A percentile compares a stretch with the other conserved stretches of the same genome.
These are phyloP conservation scores for Ectobius pallidus DNA, from an alignment of 2,888 invertebrate species.

Conservation along the genomic window DNA sequence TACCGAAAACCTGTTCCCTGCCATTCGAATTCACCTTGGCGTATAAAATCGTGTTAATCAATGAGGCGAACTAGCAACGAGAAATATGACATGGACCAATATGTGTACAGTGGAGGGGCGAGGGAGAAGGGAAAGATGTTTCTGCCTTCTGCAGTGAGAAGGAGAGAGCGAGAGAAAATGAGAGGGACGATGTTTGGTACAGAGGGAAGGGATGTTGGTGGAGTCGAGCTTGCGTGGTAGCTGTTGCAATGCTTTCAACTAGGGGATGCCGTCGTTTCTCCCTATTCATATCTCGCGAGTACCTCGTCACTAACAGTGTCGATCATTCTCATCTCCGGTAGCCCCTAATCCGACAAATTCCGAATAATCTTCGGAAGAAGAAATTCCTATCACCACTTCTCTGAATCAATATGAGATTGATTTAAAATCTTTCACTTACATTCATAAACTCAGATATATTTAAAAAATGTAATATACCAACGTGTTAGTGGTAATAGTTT, in stretches of 20 bases:
- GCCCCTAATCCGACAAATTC: no score
- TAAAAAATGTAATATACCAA: no score
- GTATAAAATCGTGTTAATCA: background rate
- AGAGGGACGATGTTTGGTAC: background rate
- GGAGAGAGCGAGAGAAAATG: no score
- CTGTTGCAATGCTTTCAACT: slow-evolving; percentile 8
- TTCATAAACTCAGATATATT: no score
- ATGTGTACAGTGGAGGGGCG: background rate
- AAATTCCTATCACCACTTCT: no score
- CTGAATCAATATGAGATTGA: no score
- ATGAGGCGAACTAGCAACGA: background rate
- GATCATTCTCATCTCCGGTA: no score
- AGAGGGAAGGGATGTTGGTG: slow-evolving; percentile 5
- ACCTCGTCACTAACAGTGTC: background rate
- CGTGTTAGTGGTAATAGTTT: no score
- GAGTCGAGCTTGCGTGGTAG: slow-evolving; percentile 11
- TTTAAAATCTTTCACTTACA: no score
- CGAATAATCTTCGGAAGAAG: no score
- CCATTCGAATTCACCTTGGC: no score
- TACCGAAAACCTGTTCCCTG: no score
- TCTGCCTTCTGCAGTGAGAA: background rate
- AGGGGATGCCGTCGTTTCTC: slow-evolving; percentile 4
- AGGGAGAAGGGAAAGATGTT: background rate
- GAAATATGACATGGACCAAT: background rate
- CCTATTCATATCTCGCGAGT: background rate